phyloP scores from a whole-genome alignment of 1,140 invertebrate species.

The Lepidurus packardi region DNA sequence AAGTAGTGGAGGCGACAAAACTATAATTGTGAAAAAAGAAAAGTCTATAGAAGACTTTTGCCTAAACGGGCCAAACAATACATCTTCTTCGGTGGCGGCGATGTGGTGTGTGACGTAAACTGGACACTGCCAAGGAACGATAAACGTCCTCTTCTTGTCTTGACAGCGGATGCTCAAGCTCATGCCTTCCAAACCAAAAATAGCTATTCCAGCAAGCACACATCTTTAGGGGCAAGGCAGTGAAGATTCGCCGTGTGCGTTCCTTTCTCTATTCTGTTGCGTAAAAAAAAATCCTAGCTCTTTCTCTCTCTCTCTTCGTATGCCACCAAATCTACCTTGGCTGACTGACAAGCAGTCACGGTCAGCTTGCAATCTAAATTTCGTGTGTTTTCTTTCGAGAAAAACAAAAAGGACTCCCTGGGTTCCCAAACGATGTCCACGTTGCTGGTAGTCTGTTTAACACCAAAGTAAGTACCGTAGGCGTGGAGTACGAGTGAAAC shows the following conservation, averaged over 20 bases:
- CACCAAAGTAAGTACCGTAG: neutral
- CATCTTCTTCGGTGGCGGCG: neutral
- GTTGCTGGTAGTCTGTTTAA: neutral
- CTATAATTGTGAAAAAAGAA: neutral
- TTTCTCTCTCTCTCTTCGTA: neutral
- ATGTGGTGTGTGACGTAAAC: constrained; percentile 11
- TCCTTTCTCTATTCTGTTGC: neutral
- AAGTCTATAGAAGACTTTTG: neutral
- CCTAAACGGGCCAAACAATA: neutral
- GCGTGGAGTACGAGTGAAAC: too few relatives aligned
- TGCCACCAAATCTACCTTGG: constrained; percentile 17
- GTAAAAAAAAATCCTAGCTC: too few relatives aligned
- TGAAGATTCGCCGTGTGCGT: constrained; percentile 8
- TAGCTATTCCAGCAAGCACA: constrained; percentile 19
- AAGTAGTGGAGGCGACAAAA: neutral
- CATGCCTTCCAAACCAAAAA: neutral
- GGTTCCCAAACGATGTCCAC: constrained; percentile 2
- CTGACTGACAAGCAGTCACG: constrained; percentile 13
- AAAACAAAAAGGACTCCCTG: neutral
- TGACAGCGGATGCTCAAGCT: neutral
- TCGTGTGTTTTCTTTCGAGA: neutral
- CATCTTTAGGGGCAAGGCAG: neutral
- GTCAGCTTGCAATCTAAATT: constrained; percentile 15
- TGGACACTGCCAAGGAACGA: constrained; percentile 13
- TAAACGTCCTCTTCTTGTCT: constrained; percentile 22